A percentile compares a stretch with the other conserved stretches of the same genome.
phyloP scores from a whole-genome alignment of 2,797 vertebrate genomes.

The Lerista edwardsae region DNA sequence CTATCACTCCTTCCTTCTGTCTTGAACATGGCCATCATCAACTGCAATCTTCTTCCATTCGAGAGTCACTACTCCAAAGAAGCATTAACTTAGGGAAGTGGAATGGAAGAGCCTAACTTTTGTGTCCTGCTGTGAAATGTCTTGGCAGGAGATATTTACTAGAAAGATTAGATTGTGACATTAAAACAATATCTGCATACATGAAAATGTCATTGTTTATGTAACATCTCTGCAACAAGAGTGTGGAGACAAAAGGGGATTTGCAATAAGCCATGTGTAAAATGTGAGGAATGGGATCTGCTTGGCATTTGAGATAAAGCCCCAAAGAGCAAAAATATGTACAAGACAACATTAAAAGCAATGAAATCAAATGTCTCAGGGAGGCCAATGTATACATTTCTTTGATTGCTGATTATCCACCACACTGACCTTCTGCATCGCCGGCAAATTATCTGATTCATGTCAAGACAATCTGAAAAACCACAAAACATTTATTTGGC shows the following conservation, averaged over 20 bases:
- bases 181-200: conserved; percentile 22
- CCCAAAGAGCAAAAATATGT: conserved; percentile 7
- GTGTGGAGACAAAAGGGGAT: conserved; percentile 13
- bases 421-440: conserved; percentile 37
- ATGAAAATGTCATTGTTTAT: conserved; percentile 24
- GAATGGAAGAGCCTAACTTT: neutral
- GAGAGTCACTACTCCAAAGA: neutral
- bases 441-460: conserved; percentile 39
- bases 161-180: conserved; percentile 17
- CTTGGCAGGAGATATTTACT: conserved; percentile 13
- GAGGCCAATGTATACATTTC: conserved; percentile 45
- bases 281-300: conserved; percentile 39
- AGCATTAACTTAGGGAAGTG: neutral
- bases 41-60: neutral
- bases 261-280: conserved; percentile 37
- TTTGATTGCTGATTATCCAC: conserved; percentile 48
- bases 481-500: conserved; percentile 15
- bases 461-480: conserved; percentile 43
- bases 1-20: neutral
- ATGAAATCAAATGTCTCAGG: neutral
- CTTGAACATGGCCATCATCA: neutral
- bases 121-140: conserved; percentile 8
- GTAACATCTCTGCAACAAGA: conserved; percentile 11
- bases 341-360: neutral
- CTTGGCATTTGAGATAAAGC: conserved; percentile 45